A percentile compares a stretch with the other conserved stretches of the same genome.
These are phyloP conservation scores for Polietes domitor DNA, from an alignment of 2,888 invertebrate genomes.

Conservation along the genomic window DNA sequence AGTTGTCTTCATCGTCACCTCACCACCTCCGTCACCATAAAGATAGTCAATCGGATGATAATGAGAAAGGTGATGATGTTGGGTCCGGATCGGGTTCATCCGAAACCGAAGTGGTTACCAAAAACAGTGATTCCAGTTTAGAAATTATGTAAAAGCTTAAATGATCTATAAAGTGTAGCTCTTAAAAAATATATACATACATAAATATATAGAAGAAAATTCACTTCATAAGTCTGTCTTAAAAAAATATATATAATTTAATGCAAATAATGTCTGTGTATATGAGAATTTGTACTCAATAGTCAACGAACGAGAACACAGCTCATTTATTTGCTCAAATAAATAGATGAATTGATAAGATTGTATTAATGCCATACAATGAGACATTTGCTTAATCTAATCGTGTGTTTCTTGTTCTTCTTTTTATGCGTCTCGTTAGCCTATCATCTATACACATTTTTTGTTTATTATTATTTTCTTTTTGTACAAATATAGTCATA, in stretches of 20 bases:
- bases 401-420: constrained; percentile 13
- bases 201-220: constrained; percentile 1
- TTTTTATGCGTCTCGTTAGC: neutral
- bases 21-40: constrained; percentile 75
- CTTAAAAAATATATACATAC: neutral
- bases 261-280: neutral
- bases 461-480: constrained; percentile 1
- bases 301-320: no score
- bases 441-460: neutral
- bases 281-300: neutral
- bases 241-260: neutral
- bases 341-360: constrained; percentile 39
- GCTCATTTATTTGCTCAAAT: constrained; percentile 1
- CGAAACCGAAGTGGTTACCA: constrained; percentile 88
- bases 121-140: constrained; percentile 88
- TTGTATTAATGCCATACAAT: constrained; percentile 14
- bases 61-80: constrained; percentile 82
- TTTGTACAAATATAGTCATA: constrained; percentile 19
- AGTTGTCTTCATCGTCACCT: constrained; percentile 81
- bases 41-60: constrained; percentile 79
- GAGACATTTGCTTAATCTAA: constrained; percentile 36
- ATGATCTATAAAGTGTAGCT: neutral
- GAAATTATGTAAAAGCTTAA: constrained; percentile 85
- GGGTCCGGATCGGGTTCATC: constrained; percentile 86
- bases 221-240: no score